These are phyloP conservation scores for Dendroctonus ponderosae DNA, from an alignment of 1,140 invertebrate species.

Conservation along the genomic window DNA sequence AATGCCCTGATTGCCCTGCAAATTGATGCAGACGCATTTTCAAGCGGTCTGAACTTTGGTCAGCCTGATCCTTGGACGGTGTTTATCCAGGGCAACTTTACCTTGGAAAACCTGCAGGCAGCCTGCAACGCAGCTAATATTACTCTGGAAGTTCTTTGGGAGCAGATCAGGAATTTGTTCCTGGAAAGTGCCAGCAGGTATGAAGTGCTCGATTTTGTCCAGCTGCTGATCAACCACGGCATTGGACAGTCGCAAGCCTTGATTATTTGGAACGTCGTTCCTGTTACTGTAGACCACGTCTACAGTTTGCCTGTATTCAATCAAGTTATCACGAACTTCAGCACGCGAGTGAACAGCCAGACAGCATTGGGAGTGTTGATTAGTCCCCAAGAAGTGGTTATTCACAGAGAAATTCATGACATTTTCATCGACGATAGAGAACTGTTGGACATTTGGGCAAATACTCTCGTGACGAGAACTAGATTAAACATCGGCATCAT, in stretches of 20 bases:
- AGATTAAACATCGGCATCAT: not conserved
- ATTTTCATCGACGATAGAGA: slow-evolving; percentile 1
- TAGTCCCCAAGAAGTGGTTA: not conserved
- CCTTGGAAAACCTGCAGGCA: not conserved
- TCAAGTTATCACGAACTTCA: slow-evolving; percentile 2
- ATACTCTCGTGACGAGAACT: not conserved
- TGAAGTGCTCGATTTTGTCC: slow-evolving; percentile 4
- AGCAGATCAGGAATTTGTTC: slow-evolving; percentile 2
- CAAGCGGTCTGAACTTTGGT: not conserved
- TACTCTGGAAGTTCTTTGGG: slow-evolving; percentile 12
- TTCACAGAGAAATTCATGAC: slow-evolving; percentile 9
- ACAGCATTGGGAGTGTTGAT: slow-evolving; percentile 14
- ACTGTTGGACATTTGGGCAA: slow-evolving; percentile 11
- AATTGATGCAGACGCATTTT: slow-evolving; percentile 10
- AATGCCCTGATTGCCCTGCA: slow-evolving; percentile 3
- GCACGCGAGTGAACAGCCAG: not conserved
- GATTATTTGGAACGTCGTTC: slow-evolving; percentile 10
- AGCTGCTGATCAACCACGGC: not conserved
- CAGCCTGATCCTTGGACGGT: slow-evolving; percentile 10
- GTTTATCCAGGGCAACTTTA: slow-evolving; percentile 21
- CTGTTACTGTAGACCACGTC: slow-evolving; percentile 5
- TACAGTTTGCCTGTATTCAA: slow-evolving; percentile 11
- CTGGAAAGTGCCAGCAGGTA: not conserved
- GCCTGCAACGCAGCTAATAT: not conserved
- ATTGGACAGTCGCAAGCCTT: slow-evolving; percentile 10